Base-by-base conservation (phyloP, 1,140 invertebrate species). In the Medauroidea extradentata region DNA sequence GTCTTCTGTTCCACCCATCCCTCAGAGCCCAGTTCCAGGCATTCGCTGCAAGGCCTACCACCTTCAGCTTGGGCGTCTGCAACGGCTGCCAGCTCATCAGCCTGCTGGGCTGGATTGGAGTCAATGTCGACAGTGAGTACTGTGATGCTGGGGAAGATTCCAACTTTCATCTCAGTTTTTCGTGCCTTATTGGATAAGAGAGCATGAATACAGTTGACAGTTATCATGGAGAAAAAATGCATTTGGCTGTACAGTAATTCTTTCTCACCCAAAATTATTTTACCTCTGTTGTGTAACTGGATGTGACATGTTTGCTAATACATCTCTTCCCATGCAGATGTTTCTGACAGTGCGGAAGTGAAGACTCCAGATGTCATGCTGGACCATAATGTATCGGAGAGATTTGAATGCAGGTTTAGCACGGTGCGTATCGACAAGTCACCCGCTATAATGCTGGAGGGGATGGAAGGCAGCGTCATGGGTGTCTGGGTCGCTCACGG, bases 401-500 rank as follows among this genome's bases (percentile, higher is more conserved):
- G 88, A 66, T 96, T 93, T 70, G 95, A 99, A 72, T 96, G 93
- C 62, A 83, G 95, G 23, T 99, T 93, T 86, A 85, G 81, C 19
- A 89, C 90, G 0, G 88, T 98, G 0, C 84, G 78, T 64, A 88
- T 98, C 52, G 75, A 84, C 43, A 78, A 82, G 63, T 85, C 84
- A 19, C 83, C 85, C 2, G 76, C 91, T 0, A 88, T 98, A 9
- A 94, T 98, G 93, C 77, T 98, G 50, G 74, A 79, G 63, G 91
- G 84, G 4, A 96, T 99, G 94, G 83, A 88, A 57, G 85, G 83
- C 7, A 87, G 88, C 3, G 77, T 88, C 0, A 78, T 98, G 23
- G 96, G 96, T 13, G 88, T 97, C 61, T 99, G 96, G 96, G 83
- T 94, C 23, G 94, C 95, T n/a, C 96, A 99, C 70, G 96, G 93